A percentile compares a stretch with the other conserved stretches of the same genome.
These are phyloP conservation scores for Vombatus ursinus DNA, from an alignment of 2,113 vertebrate species.

Conservation along the genomic window DNA sequence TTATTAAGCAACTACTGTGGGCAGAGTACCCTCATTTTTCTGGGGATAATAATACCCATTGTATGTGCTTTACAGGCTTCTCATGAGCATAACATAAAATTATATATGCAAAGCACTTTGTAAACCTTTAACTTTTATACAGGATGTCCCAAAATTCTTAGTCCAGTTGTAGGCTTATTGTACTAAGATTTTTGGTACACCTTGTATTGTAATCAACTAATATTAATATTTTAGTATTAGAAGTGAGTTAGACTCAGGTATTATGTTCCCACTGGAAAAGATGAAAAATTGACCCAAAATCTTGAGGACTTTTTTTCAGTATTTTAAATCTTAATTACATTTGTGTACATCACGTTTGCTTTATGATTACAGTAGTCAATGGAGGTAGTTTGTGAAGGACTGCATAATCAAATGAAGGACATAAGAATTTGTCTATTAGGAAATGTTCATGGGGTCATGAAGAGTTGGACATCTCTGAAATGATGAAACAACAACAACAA, in stretches of 20 bases:
- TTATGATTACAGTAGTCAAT: not conserved
- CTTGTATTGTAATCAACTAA: not conserved
- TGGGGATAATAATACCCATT: too few relatives aligned
- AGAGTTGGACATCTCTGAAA: not conserved
- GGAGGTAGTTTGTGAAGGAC: not conserved
- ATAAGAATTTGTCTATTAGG: not conserved
- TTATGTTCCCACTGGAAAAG: not conserved
- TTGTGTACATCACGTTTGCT: not conserved
- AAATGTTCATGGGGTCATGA: not conserved
- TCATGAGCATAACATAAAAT: too few relatives aligned
- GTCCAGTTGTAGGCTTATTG: not conserved
- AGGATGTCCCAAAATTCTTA: not conserved
- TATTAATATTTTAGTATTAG: not conserved
- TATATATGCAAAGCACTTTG: not conserved
- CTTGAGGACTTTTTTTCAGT: too few relatives aligned
- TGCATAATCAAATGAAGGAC: not conserved
- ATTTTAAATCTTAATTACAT: not conserved
- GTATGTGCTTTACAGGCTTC: too few relatives aligned
- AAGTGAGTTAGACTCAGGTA: not conserved
- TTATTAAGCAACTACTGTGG: not conserved
- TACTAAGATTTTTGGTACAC: not conserved
- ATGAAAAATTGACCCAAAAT: not conserved
- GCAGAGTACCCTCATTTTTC: not conserved
- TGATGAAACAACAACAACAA: not conserved
- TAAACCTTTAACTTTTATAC: not conserved